These are phyloP conservation scores for Crotalus viridis DNA, from an alignment of 2,113 vertebrate species.

Conservation along the genomic window DNA sequence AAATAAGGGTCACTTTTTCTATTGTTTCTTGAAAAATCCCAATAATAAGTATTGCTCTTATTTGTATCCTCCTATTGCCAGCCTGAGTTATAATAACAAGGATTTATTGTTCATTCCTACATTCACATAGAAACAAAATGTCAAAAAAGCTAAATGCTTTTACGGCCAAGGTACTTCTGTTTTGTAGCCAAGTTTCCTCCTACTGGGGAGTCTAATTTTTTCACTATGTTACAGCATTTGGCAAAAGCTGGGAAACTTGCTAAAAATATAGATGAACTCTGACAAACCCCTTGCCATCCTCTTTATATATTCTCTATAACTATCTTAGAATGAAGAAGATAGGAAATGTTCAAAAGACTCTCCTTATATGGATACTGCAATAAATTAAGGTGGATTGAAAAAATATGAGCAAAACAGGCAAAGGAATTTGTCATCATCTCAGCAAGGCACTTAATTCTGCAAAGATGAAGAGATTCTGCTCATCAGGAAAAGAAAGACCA, in stretches of 20 bases:
- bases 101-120: neutral
- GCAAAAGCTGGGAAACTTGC: neutral
- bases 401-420: neutral
- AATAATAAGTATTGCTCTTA: neutral
- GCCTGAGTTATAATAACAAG: neutral
- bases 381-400: neutral
- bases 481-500: neutral
- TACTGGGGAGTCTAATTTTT: neutral
- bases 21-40: no score
- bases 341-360: neutral
- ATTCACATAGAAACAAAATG: neutral
- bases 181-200: neutral
- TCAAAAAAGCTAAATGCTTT: neutral
- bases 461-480: neutral
- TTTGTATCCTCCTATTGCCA: neutral
- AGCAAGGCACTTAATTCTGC: neutral
- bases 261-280: neutral
- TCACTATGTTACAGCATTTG: neutral
- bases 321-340: neutral
- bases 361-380: neutral
- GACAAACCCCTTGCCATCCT: neutral
- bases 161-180: neutral
- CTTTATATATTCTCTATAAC: neutral
- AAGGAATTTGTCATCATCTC: neutral
- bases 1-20: neutral